Evolutionary conservation across 2,797 vertebrate species (phyloP).

Genomic region (Phylloscopus collybita): DNA sequence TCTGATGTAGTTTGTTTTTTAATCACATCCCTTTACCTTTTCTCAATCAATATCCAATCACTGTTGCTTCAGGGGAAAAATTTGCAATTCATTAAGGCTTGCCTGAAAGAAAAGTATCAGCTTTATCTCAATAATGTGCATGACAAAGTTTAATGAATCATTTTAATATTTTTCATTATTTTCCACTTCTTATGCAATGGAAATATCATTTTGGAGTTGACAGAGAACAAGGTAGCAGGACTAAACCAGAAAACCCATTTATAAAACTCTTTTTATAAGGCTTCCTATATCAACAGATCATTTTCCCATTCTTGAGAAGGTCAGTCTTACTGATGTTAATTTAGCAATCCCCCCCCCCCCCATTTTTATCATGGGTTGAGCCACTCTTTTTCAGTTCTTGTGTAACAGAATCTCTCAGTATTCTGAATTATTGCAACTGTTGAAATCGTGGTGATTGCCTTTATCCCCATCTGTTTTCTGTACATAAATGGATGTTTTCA

Average conservation of each 20-base stretch:
- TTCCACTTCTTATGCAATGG: background rate
- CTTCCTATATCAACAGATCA: background rate
- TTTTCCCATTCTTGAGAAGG: background rate
- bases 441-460: background rate
- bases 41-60: conserved; percentile 50
- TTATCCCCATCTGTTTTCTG: background rate
- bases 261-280: background rate
- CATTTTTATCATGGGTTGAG: background rate
- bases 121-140: conserved; percentile 33
- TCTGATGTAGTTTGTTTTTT: background rate
- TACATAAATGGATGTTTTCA: background rate
- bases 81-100: conserved; percentile 9
- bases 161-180: background rate
- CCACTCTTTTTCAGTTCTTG: background rate
- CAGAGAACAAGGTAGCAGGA: background rate
- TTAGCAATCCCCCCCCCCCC: background rate
- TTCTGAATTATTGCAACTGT: background rate
- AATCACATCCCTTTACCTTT: background rate
- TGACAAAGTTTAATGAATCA: conserved; percentile 3
- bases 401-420: background rate
- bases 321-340: background rate
- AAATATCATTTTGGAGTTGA: background rate
- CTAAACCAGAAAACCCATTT: background rate
- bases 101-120: background rate
- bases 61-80: conserved; percentile 7